Percentiles rank a stretch among this genome's conserved stretches.
Conservation (phyloP, 1,140 invertebrate genomes). For the Lepidotrigona ventralis region DNA sequence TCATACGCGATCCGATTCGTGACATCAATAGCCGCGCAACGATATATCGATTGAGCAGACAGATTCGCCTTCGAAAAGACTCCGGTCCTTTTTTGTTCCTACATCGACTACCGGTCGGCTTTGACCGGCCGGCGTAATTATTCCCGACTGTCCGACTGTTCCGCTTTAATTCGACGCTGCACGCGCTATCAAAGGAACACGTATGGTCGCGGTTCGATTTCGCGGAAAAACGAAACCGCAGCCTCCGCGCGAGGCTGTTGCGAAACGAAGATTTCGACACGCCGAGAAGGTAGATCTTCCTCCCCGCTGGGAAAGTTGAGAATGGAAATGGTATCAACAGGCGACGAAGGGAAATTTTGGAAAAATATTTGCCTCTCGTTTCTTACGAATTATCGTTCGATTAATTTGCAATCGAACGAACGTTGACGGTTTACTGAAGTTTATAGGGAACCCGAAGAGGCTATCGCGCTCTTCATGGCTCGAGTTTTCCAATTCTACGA, state of each 20-base stretch:
- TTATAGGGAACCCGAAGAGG: neutral
- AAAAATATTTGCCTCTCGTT: neutral
- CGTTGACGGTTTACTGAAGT: slow-evolving; percentile 9
- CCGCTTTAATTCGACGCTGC: slow-evolving; percentile 1
- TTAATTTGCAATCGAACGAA: slow-evolving; percentile 35
- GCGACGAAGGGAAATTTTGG: slow-evolving; percentile 19
- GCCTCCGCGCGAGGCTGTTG: neutral
- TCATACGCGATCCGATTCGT: slow-evolving; percentile 14
- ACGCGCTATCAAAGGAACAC: neutral
- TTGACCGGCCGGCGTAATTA: neutral
- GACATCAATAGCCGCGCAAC: neutral
- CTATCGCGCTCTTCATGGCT: neutral
- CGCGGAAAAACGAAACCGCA: slow-evolving; percentile 8
- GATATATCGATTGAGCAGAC: neutral
- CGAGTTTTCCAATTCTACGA: neutral
- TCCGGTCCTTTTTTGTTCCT: neutral
- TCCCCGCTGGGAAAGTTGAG: neutral
- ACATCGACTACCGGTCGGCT: neutral
- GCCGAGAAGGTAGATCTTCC: neutral
- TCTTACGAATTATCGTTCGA: slow-evolving; percentile 13
- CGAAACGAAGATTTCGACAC: slow-evolving; percentile 1
- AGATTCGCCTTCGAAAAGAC: neutral
- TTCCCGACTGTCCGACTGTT: neutral
- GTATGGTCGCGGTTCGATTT: neutral
- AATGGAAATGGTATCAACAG: neutral